Evolutionary conservation across 2,888 invertebrate species (phyloP).

Genomic region (Hirtodrosophila cameraria): DNA sequence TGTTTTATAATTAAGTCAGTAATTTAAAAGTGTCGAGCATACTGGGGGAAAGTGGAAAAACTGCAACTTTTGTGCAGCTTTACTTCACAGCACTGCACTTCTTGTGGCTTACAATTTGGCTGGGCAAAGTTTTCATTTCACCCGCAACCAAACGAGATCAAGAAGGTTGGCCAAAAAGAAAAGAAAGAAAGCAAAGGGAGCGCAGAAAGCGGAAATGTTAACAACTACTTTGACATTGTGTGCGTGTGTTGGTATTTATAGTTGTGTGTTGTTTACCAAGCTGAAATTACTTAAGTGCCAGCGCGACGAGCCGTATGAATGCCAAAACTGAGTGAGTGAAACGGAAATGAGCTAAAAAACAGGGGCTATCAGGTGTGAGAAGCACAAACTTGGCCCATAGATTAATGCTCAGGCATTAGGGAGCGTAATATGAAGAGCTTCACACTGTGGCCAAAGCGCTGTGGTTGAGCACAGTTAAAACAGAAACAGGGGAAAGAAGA

Average conservation of each 20-base stretch:
- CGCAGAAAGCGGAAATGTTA: constrained; percentile 66
- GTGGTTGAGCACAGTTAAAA: constrained; percentile 14
- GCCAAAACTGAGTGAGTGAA: constrained; percentile 39
- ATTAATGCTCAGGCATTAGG: constrained; percentile 69
- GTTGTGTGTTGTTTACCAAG: constrained; percentile 54
- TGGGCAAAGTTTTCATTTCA: constrained; percentile 57
- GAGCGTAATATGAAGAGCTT: constrained; percentile 53
- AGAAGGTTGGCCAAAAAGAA: constrained; percentile 6
- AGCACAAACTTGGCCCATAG: constrained; percentile 48
- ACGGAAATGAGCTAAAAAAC: constrained; percentile 41
- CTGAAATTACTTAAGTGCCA: constrained; percentile 72
- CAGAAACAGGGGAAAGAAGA: not conserved
- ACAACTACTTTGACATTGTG: constrained; percentile 79
- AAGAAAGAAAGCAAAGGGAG: constrained; percentile 1
- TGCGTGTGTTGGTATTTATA: constrained; percentile 17
- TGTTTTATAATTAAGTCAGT: constrained; percentile 78
- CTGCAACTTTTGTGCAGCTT: constrained; percentile 62
- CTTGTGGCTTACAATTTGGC: constrained; percentile 69
- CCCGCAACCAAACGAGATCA: constrained; percentile 26
- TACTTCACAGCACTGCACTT: constrained; percentile 54
- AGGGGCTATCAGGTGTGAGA: constrained; percentile 23
- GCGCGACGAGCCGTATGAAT: constrained; percentile 66
- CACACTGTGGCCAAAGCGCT: constrained; percentile 39
- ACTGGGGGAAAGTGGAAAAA: constrained; percentile 25
- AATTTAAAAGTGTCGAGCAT: constrained; percentile 74